phyloP scores from a whole-genome alignment of 2,113 vertebrate genomes.

The Uropsilus gracilis region DNA sequence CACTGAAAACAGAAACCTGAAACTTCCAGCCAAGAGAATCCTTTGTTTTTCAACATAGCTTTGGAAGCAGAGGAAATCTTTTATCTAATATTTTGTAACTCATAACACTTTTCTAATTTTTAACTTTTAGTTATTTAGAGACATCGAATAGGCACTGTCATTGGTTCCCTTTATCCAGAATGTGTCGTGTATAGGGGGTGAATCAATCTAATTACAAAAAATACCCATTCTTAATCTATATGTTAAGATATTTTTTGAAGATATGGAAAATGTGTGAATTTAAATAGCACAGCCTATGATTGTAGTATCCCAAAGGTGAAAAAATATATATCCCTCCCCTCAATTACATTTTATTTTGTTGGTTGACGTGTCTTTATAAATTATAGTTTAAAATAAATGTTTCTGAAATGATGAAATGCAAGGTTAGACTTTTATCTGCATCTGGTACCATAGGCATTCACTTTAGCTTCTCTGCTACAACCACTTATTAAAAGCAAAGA shows the following conservation, averaged over 20 bases:
- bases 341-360: background rate
- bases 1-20: background rate
- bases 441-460: background rate
- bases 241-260: background rate
- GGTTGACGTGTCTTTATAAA: background rate
- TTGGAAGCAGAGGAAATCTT: background rate
- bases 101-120: background rate
- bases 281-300: background rate
- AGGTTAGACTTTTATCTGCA: too few relatives aligned
- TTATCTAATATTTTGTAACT: background rate
- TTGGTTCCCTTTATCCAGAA: background rate
- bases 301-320: background rate
- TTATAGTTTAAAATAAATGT: background rate
- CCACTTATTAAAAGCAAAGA: background rate
- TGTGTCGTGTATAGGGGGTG: accelerated
- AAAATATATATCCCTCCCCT: background rate
- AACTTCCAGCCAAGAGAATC: background rate
- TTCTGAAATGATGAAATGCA: background rate
- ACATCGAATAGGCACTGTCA: background rate
- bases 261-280: background rate
- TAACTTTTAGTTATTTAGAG: background rate
- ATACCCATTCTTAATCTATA: background rate
- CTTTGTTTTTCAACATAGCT: background rate
- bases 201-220: background rate
- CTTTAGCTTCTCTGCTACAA: background rate